Base-by-base conservation (phyloP, 2,797 vertebrate species). In the Gallinago nigripennis region DNA sequence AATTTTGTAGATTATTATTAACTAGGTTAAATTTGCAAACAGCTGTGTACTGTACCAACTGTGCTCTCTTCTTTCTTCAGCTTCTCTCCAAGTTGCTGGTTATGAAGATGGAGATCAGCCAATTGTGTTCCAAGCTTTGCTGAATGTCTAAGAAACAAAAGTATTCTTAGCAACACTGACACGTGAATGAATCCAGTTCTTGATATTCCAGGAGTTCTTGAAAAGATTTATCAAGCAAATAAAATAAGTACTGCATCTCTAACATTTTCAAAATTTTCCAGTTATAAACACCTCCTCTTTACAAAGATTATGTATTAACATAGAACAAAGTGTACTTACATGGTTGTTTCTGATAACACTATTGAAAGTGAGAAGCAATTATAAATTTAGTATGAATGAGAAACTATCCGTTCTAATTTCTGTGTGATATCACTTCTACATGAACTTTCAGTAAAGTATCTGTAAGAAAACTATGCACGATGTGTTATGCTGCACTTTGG, bases 21-120 rank as follows among this genome's bases (percentile, higher is more conserved):
- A 70, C 8, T 56, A 57, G 33, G 35, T 64, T 87, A 87, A 82
- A 89, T 63, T 39, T 68, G 28, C 33, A 41, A 58, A 72, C 30
- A 96, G 35, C 35, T 57, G 20, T 75, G 37, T 58, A 85, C 37
- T 70, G 94, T 99, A 99, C 99, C 99, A 43, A 99, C 94, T 68
- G 98, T 99, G 91, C 98, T 98, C 51, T 97, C 97, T 68, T 98
- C 98, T 95, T 98, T 98, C 64, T 91, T 97, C 45, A 98, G 78
- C 83, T 94, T 98, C 66, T 99, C 98, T 86, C 98, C 80, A 57
- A 98, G 98, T 86, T 91, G 98, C 95, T 98, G 98, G 97, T 99
- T 99, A 88, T 99, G 97, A 69, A 99, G 97, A 92, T 99, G 99
- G n/a, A 99, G 96, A 86, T 99, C 98, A 51, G 99, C 99, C 69